Base-by-base conservation (phyloP, 64 coral and sea anemone genomes). In the Hydrozoanthus tunicans region DNA sequence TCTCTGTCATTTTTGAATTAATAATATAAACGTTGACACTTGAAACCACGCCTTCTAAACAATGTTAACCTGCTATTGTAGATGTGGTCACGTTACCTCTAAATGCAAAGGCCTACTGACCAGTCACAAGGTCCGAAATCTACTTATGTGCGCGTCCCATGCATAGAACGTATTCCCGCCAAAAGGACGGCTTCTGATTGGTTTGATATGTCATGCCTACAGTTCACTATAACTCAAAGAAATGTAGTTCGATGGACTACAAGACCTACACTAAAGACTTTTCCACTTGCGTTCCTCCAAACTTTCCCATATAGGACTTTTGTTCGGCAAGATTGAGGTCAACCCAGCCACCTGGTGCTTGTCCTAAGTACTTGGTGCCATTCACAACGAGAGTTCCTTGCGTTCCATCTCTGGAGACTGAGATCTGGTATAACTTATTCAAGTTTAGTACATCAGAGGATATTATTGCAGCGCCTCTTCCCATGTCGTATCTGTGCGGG, bases 301-400 rank as follows among this genome's bases (percentile, higher is more conserved):
- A 88, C 25, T 58, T 26, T 43, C 84, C 84, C 68, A 88, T 59
- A 88, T 88, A 88, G 8, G 84, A 56, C 54, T 59, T 59, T n/a
- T 88, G 68, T 60, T 74, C 10, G 7, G 84, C 54, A 75, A 88
- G 69, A 73, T 59, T 59, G 56, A 75, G 56, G 43, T 60, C 24
- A 26, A 32, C 69, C 69, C 11, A n/a, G 10, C 26, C 17, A 3
- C 68, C 68, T 2, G 14, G 24, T 27, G 68, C 68, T 7, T 73
- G 68, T 24, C 84, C 84, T 7, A 25, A 59, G 69, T 74, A 88
- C n/a, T 88, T 88, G 56, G 12, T 88, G 20, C 84, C 84, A 10
- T 74, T 61, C 2, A 88, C 84, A 14, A 88, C 51, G 55, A 88
- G 84, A 25, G 59, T 5, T 75, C 68, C 84, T 9, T 57, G 24